Base-by-base conservation (phyloP, 2,113 vertebrate genomes). In the Platycercus adscitus region DNA sequence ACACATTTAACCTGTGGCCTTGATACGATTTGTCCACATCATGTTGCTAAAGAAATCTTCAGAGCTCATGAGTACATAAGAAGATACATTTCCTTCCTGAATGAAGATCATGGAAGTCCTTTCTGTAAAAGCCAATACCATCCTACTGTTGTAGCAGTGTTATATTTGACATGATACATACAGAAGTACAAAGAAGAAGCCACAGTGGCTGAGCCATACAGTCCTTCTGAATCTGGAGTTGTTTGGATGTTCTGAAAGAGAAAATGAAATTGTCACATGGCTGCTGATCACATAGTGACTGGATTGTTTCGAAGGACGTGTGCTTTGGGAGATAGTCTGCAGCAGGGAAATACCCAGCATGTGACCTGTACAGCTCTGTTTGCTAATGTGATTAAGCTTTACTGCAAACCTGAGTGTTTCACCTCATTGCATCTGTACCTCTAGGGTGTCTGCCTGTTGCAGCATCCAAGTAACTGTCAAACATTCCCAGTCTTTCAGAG, bases 361-460 rank as follows among this genome's bases (percentile, higher is more conserved):
- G 77, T 96, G 96, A 94, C 94, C 94, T 86, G 63, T 81, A 56
- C 89, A 50, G 95, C 65, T 80, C 53, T 89, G 84, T 86, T 72
- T 29, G 47, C n/a, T 60, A 72, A 88, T 12, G 31, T 93, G 90
- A 85, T 70, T 53, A 16, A 82, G 70, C 29, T 61, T 49, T 72
- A 17, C 75, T 39, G 46, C 9, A 55, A 50, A 75, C 83, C 88
- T 86, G 35, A 64, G 52, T 78, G 11, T 92, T 96, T 96, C 96
- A 93, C 61, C 1, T 1, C 2, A 4, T 97, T 96, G 90, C 89
- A 79, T 96, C 91, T 95, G 11, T 26, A 84, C 61, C 55, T 77
- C 53, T 46, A 58, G 37, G 79, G 81, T 85, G 82, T 86, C 93
- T 93, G 93, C 95, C 73, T 93, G 49, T 93, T 98, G 93, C 96